Evolutionary conservation across 2,888 invertebrate species (phyloP), one percentile per base, ranked within the genome.

Genomic region (Prenolepis imparis): DNA sequence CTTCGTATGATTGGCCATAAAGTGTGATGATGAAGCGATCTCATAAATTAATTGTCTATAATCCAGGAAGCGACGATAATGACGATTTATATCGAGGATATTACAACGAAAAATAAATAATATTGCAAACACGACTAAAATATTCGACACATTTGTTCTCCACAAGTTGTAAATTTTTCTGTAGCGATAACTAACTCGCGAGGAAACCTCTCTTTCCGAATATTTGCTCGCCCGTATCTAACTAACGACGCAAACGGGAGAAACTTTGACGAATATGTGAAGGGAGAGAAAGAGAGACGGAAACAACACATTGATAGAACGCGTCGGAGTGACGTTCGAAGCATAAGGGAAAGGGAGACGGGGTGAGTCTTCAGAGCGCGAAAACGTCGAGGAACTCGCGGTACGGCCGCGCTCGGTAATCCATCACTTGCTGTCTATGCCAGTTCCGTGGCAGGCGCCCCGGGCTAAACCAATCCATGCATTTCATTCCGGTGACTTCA

Each of bases 401-500:
- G 87, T 90, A 87, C 91, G 90, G 86, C 88, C 90, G 89, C 85
- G 90, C 90, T 72, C 90, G 91, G 94, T 93, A 94, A 94, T 94
- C 94, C 93, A 94, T 94, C 94, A 94, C 92, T 82, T 85, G 90
- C 93, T 94, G 94, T 94, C 94, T 93, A 92, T 93, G 90, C 91
- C 93, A 93, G 92, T 91, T 91, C 90, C 91, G 89, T 89, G 87
- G 89, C 89, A 86, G 89, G 83, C 89, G 91, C 93, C 92, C 89
- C 88, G 90, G 92, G 93, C 94, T 93, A 93, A 94, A 94, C 92
- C 94, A 94, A 94, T 94, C 94, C 93, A 93, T 93, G 94, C 94
- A 94, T 94, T 94, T 93, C 93, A 92, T 93, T 94, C 93, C 93
- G 90, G 92, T 91, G 93, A 93, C 94, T 94, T 92, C 91, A 91